Evolutionary conservation across 1,140 invertebrate genomes (phyloP).

Genomic region (Hermetia illucens): DNA sequence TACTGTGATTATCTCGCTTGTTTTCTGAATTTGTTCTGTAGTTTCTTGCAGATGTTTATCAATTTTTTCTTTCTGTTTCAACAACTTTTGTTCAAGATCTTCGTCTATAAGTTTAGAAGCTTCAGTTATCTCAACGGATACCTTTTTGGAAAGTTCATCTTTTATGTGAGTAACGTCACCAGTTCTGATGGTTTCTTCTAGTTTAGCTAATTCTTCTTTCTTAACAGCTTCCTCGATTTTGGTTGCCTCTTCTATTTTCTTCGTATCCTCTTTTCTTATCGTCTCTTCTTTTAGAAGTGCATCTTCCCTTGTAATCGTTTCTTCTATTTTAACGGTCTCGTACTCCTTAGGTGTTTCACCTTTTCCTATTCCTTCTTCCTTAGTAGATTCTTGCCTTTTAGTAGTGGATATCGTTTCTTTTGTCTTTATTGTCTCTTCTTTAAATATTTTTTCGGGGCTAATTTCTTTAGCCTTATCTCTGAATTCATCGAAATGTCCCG

Average conservation of each 20-base stretch:
- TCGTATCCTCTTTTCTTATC: conserved; percentile 3
- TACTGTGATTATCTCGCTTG: conserved; percentile 9
- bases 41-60: neutral
- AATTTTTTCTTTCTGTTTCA: conserved; percentile 9
- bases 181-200: conserved; percentile 14
- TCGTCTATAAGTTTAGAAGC: conserved; percentile 5
- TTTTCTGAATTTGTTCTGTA: conserved; percentile 5
- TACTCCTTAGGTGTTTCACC: neutral
- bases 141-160: neutral
- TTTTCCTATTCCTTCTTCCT: neutral
- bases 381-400: conserved; percentile 17
- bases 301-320: conserved; percentile 13
- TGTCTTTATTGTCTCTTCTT: neutral
- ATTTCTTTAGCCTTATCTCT: neutral
- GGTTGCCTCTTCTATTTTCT: conserved; percentile 5
- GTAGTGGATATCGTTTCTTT: conserved; percentile 10
- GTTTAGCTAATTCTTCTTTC: conserved; percentile 18
- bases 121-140: neutral
- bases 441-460: neutral
- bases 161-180: conserved; percentile 7
- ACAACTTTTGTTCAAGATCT: conserved; percentile 3
- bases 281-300: neutral
- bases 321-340: conserved; percentile 13
- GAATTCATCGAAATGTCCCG: neutral
- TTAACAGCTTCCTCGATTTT: conserved; percentile 12